A percentile compares a stretch with the other conserved stretches of the same genome.
These are phyloP conservation scores for Amazona ochrocephala DNA, from an alignment of 2,797 vertebrate genomes.

Conservation along the genomic window DNA sequence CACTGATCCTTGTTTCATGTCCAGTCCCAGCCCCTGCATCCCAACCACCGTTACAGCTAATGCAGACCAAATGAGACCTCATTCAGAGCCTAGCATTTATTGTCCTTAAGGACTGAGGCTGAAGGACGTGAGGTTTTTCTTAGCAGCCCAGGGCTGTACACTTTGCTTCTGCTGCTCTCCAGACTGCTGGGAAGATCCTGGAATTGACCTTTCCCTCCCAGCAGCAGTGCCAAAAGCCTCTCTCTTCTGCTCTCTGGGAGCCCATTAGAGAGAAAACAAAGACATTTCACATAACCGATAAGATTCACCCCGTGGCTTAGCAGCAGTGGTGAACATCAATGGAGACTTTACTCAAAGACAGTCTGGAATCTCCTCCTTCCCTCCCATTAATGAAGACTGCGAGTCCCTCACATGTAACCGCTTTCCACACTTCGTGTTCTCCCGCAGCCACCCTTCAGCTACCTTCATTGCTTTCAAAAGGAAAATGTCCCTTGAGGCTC, in stretches of 20 bases:
- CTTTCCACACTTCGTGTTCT: background rate
- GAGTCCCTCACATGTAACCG: background rate
- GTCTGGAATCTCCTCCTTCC: background rate
- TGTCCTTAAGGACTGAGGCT: background rate
- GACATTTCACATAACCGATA: background rate
- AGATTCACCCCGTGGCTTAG: background rate
- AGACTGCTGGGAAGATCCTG: background rate
- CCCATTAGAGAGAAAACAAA: background rate
- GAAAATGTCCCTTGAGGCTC: background rate
- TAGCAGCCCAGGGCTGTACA: background rate
- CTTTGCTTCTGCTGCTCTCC: background rate
- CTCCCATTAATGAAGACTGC: background rate
- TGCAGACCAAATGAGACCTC: background rate
- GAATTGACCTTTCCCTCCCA: background rate
- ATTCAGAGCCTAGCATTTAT: background rate
- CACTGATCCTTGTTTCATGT: background rate
- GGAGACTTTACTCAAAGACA: background rate
- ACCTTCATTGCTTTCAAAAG: background rate
- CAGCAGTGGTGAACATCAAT: background rate
- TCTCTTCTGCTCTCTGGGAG: background rate
- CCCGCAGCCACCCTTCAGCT: background rate
- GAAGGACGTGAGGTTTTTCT: background rate
- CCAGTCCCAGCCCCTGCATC: background rate
- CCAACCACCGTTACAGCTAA: background rate
- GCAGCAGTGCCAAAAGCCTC: background rate